Evolutionary conservation across 2,113 vertebrate genomes (phyloP), one percentile per base, ranked within the genome.

Genomic region (Aegithalos caudatus): DNA sequence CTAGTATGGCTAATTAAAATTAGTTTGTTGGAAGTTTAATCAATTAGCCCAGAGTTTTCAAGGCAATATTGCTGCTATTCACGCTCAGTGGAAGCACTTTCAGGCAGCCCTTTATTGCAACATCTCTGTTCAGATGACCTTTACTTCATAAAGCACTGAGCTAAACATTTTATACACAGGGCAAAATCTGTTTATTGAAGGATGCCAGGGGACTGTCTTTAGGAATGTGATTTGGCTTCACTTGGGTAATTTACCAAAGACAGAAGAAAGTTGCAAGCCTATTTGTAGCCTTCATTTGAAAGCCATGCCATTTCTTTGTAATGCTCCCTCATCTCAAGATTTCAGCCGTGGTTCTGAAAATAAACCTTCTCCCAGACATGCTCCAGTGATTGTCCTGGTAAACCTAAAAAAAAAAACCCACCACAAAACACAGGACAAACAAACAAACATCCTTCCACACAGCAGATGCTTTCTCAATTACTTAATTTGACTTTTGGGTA

Each of bases 381-480:
- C 71, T 77, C 19, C 33, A 86, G 69, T 61, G 66, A 94, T 73
- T 92, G 85, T 31, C 90, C 96, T 88, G 82, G 79, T 85, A 93
- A 88, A 92, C 62, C 7, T n/a, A 60, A 65, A 58, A 85, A 35
- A 51, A 70, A 42, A 53, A n/a, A 45, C 3, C 7, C 7, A 8
- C 57, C 37, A 72, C 71, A 65, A 81, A 81, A 81, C 38, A 31
- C 54, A 70, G 85, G 87, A 80, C 86, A 94, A 86, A 94, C 91
- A 95, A 96, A 81, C 90, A 93, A 96, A 72, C 86, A 92, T 88
- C 94, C 86, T 80, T 89, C 87, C 80, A 54, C 69, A 74, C 81
- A 95, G 95, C 97, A 98, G 96, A 97, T 95, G 95, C 96, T 92
- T 95, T 91, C 80, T 95, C 94, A 97, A 97, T 97, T 97, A 95